Percentiles rank a stretch among this genome's conserved stretches.
Evolutionary conservation across 2,797 vertebrate species (phyloP).

Genomic region (Dicrostonyx torquatus): DNA sequence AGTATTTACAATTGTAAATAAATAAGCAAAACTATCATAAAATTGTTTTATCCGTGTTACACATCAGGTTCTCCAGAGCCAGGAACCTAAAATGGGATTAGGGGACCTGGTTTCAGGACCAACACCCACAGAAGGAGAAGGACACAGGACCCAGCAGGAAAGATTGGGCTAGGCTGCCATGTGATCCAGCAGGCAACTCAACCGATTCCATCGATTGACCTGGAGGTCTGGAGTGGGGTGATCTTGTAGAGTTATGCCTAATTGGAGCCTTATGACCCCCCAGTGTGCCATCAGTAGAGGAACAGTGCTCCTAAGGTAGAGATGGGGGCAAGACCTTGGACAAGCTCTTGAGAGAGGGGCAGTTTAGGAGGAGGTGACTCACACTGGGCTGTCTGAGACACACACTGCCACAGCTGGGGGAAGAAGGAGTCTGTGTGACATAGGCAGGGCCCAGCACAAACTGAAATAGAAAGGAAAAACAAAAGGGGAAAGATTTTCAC

Average conservation of each 20-base stretch:
- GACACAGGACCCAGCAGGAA: background rate
- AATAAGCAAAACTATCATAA: background rate
- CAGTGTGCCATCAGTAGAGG: background rate
- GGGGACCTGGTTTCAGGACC: background rate
- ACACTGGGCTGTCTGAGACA: background rate
- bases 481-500: background rate
- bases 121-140: rapidly evolving
- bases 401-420: too few species aligned
- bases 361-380: background rate
- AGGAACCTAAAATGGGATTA: background rate
- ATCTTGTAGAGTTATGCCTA: background rate
- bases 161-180: background rate
- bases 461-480: background rate
- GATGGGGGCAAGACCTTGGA: background rate
- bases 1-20: background rate
- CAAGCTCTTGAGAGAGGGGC: background rate
- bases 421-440: background rate
- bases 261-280: background rate
- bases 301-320: too few species aligned
- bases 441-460: background rate
- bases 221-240: background rate
- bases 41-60: background rate
- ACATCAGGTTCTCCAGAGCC: background rate
- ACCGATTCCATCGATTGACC: background rate
- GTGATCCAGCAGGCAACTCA: background rate